Base-by-base conservation (phyloP, 2,888 invertebrate species). In the Apocheima hispidaria region DNA sequence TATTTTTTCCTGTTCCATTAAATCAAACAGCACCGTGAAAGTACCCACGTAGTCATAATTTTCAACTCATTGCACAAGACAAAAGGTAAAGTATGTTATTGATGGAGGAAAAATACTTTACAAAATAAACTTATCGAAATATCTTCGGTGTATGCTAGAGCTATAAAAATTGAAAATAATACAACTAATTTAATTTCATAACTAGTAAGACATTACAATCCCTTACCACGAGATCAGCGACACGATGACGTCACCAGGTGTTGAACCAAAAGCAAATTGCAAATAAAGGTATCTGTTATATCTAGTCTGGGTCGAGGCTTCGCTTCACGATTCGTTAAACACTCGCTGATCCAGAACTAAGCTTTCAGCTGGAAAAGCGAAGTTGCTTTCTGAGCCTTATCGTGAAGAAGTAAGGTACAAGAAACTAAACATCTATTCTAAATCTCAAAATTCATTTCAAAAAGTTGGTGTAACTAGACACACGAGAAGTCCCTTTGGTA, bases 91-190 rank as follows among this genome's bases (percentile, higher is more conserved):
- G 91, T 91, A 91, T 88, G 79, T 86, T 90, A 92, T 92, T 92
- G 92, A 92, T 92, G 92, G 92, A 92, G 91, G 90, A 92, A 83
- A 89, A 86, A 89, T 88, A 88, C 83, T 91, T 92, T 91, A 92
- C 86, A 92, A 91, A 91, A 92, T 92, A 92, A 92, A 87, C 92
- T 92, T 92, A 92, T 91, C 91, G 87, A 92, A 91, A 92, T 92
- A 92, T 92, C 92, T 92, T 92, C 92, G 92, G 92, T 92, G 90
- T 92, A 92, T 87, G 91, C 92, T 92, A 92, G 92, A 92, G 83
- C 90, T 92, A 92, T 90, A 91, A 91, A 92, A 92, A 91, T 89
- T 92, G 91, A 91, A 92, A 92, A 92, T 92, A 92, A 90, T 92
- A 92, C 88, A 91, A 88, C 90, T 92, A 92, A 90, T 90, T 80